Evolutionary conservation across 2,797 vertebrate species (phyloP), one percentile per base, ranked within the genome.

Genomic region (Sternotherus odoratus): DNA sequence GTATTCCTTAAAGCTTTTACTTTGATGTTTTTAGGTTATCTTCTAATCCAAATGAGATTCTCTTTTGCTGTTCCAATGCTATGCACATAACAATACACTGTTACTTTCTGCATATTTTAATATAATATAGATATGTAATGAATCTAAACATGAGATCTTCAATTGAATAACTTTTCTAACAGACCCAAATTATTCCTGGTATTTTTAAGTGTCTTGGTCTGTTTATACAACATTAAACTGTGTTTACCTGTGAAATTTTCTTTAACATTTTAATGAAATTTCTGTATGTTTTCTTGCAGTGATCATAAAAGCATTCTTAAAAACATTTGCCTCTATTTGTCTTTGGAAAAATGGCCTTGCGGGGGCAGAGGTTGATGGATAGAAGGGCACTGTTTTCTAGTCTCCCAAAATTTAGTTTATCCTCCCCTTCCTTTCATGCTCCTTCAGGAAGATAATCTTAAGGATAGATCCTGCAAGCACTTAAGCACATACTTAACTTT

Each of bases 131-230:
- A 36, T 12, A 33, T 3, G 24, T 21, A n/a, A 0, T 46, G 13
- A 2, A 49, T 4, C 3, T 4, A 17, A 53, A 0, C 2, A 12
- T 5, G 5, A 33, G 11, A 12, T 8, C 53, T n/a, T 54, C 28
- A 80, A 13, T 30, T 57, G 28, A 57, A 21, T 80, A 30, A 43
- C 54, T 36, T 39, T 80, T 57, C 53, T 80, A 46, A 54, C 51
- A 43, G 77, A 54, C 39, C n/a, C 77, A 39, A 17, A 46, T 80
- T 57, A 46, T 80, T 80, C 28, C 39, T 39, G n/a, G 33, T 66
- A 69, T 36, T 69, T 66, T 66, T 23, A 69, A 69, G 9, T 11
- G 19, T 39, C 9, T 69, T 11, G n/a, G 5, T 69, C 17, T 69
- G n/a, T 11, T 66, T 69, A 39, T 69, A 23, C n/a, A 69, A 28